phyloP scores from a whole-genome alignment of 2,888 invertebrate genomes.

The Muscina levida region DNA sequence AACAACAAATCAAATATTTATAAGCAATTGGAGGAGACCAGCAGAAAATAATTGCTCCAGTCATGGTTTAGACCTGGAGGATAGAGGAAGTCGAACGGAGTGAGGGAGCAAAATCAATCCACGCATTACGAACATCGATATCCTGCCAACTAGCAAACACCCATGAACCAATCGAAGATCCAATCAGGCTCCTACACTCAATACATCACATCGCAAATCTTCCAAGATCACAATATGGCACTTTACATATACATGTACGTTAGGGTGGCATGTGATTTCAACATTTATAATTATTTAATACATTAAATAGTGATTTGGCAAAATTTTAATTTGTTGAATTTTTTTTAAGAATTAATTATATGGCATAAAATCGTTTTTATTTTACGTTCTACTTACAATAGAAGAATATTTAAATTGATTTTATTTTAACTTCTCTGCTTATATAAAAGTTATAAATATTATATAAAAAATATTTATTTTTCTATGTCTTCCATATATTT shows the following conservation, averaged over 20 bases:
- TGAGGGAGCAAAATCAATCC: constrained; percentile 46
- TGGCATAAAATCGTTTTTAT: no score
- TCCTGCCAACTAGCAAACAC: constrained; percentile 53
- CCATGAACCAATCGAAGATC: no score
- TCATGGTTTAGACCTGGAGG: neutral
- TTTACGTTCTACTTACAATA: no score
- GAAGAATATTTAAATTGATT: no score
- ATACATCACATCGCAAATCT: constrained; percentile 3
- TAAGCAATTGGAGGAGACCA: constrained; percentile 34
- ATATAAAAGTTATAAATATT: no score
- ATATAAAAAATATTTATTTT: no score
- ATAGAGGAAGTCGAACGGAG: constrained; percentile 7
- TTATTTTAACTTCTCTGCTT: no score
- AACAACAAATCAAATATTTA: constrained; percentile 56
- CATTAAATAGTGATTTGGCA: no score
- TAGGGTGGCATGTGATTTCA: neutral
- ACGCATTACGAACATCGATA: constrained; percentile 63
- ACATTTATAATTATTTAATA: no score
- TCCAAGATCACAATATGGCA: constrained; percentile 42
- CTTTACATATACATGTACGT: neutral
- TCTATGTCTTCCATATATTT: no score
- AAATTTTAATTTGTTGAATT: no score
- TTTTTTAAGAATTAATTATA: no score
- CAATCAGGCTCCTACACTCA: constrained; percentile 31
- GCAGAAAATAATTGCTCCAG: constrained; percentile 51